These are phyloP conservation scores for Myathropa florea DNA, from an alignment of 2,888 invertebrate genomes.

Conservation along the genomic window DNA sequence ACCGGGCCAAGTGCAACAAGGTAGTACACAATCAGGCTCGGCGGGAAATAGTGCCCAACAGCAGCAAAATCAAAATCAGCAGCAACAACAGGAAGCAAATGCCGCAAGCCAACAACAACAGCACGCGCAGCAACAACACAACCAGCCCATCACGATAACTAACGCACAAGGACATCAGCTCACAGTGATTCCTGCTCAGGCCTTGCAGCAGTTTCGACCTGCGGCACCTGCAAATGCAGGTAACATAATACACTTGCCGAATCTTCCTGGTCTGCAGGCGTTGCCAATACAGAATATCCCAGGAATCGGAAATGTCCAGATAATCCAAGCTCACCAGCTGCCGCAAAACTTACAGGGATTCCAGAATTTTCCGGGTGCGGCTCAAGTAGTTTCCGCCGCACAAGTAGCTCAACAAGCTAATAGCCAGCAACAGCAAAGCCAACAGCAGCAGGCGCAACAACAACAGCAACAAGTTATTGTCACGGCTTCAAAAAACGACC, in stretches of 20 bases:
- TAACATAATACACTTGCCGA: conserved; percentile 78
- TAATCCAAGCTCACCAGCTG: conserved; percentile 81
- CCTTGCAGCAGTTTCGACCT: conserved; percentile 81
- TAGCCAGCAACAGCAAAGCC: conserved; percentile 73
- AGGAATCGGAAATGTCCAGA: conserved; percentile 90
- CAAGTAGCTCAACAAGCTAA: conserved; percentile 69
- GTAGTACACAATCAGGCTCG: conserved; percentile 40
- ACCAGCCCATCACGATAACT: conserved; percentile 86
- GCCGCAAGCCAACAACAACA: conserved; percentile 74
- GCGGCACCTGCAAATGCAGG: conserved; percentile 70
- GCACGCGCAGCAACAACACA: conserved; percentile 74
- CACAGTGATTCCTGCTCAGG: conserved; percentile 90
- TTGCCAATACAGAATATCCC: conserved; percentile 89
- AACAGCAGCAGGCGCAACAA: conserved; percentile 73
- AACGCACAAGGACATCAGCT: conserved; percentile 90
- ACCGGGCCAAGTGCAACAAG: conserved; percentile 25
- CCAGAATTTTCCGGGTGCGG: conserved; percentile 54
- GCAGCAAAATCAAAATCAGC: conserved; percentile 50
- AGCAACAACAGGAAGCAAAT: conserved; percentile 59
- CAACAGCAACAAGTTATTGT: conserved; percentile 76
- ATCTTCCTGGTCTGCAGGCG: conserved; percentile 82
- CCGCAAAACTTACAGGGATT: conserved; percentile 78
- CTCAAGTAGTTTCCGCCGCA: conserved; percentile 49
- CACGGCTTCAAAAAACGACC: conserved; percentile 77
- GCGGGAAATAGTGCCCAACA: conserved; percentile 58